Conservation (phyloP, 2,797 vertebrate species). For the Caiman crocodilus region DNA sequence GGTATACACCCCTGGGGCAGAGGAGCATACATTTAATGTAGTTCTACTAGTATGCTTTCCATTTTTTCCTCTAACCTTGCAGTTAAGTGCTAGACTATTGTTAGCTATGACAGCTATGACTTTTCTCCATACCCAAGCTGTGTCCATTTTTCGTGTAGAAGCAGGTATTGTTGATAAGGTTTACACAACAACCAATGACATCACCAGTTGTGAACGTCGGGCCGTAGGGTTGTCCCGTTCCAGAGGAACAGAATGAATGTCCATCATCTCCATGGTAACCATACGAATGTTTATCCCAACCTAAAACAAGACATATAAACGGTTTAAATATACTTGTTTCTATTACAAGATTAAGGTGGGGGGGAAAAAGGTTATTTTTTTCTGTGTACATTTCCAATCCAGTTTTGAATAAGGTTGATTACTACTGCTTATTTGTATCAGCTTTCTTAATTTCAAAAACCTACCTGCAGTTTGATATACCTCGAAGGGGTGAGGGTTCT, state of each 20-base stretch:
- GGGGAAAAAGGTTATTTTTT: background rate
- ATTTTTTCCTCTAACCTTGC: background rate
- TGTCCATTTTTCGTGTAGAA: slow-evolving; percentile 94
- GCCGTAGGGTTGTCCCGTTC: slow-evolving; percentile 97
- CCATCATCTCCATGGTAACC: slow-evolving; percentile 99
- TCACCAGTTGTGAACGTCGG: slow-evolving; percentile 99
- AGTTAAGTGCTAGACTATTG: background rate
- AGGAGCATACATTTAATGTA: background rate
- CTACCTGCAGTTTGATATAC: background rate
- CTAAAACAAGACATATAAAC: slow-evolving; percentile 80
- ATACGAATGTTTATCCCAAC: slow-evolving; percentile 99
- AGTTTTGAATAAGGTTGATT: background rate
- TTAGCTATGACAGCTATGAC: slow-evolving; percentile 15
- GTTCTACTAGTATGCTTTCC: background rate
- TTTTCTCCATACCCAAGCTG: slow-evolving; percentile 84
- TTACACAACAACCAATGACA: slow-evolving; percentile 99
- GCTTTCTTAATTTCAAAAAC: slow-evolving; percentile 11
- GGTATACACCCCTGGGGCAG: background rate
- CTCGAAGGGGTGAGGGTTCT: slow-evolving; percentile 35
- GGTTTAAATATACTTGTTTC: background rate
- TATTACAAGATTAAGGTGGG: background rate
- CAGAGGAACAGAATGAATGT: slow-evolving; percentile 99
- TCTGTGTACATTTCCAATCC: background rate
- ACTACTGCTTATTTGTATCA: background rate
- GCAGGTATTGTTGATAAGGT: slow-evolving; percentile 99